These are phyloP conservation scores for Myiopsitta monachus DNA, from an alignment of 2,113 vertebrate genomes.

Conservation along the genomic window DNA sequence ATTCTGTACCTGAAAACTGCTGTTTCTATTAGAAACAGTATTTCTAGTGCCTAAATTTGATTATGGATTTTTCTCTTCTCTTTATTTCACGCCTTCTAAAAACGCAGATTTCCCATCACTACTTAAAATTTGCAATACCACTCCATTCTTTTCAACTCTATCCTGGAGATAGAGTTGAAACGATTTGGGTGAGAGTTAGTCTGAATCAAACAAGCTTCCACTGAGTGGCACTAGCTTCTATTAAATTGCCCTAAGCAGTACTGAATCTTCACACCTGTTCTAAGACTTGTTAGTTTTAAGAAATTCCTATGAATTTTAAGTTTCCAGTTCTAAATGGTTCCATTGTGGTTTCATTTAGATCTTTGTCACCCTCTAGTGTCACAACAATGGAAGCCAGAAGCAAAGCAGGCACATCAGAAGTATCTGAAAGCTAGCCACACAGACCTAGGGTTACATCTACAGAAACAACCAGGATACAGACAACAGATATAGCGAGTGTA, in stretches of 20 bases:
- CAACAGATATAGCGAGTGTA: not conserved
- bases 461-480: not conserved
- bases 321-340: not conserved
- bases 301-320: not conserved
- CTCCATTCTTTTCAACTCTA: not conserved
- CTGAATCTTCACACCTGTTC: not conserved
- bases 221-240: not conserved
- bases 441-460: not conserved
- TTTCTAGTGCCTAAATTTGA: not conserved
- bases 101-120: not conserved
- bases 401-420: not conserved
- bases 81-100: not conserved
- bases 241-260: not conserved
- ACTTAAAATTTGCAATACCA: not conserved
- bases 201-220: not conserved
- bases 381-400: not conserved
- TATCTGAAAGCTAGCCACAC: not conserved
- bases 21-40: not conserved
- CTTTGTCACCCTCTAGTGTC: constrained; percentile 61
- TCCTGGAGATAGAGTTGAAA: not conserved
- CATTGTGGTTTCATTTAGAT: not conserved
- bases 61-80: not conserved
- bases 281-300: not conserved
- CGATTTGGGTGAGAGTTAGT: not conserved
- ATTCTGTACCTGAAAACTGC: not conserved